phyloP scores from a whole-genome alignment of 2,113 vertebrate species.

The Pithys albifrons region DNA sequence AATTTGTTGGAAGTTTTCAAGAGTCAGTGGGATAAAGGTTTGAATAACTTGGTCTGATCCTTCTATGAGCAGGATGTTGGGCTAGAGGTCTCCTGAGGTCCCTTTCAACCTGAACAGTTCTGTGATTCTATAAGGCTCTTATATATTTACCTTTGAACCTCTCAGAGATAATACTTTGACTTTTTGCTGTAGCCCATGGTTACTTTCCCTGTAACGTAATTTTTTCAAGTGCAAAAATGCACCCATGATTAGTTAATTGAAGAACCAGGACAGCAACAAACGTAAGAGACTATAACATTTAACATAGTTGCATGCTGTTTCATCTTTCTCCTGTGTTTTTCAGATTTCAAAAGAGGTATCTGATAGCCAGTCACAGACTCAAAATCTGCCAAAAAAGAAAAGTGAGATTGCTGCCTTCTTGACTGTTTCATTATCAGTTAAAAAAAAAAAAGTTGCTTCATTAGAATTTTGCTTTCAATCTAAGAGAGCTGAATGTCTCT shows the following conservation, averaged over 20 bases:
- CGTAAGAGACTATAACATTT: background rate
- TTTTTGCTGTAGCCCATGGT: background rate
- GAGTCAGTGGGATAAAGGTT: background rate
- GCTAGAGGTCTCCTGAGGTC: background rate
- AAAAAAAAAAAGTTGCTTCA: background rate
- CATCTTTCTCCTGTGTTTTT: background rate
- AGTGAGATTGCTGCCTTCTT: background rate
- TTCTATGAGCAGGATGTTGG: background rate
- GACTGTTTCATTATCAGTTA: background rate
- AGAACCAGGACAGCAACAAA: background rate
- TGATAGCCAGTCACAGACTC: background rate
- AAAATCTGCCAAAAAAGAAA: background rate
- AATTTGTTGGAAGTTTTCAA: background rate
- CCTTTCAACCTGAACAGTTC: background rate
- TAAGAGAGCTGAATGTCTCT: background rate
- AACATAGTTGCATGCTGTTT: background rate
- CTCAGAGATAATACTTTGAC: background rate
- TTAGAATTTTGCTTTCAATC: background rate
- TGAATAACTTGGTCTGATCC: background rate
- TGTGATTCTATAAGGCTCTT: background rate
- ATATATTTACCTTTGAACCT: background rate
- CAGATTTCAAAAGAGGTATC: background rate
- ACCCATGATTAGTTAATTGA: background rate
- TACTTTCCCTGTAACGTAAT: background rate
- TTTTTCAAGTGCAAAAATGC: background rate